Percentiles rank a stretch among this genome's conserved stretches.
Evolutionary conservation across 1,140 invertebrate species (phyloP).

Genomic region (Lucilia sericata): DNA sequence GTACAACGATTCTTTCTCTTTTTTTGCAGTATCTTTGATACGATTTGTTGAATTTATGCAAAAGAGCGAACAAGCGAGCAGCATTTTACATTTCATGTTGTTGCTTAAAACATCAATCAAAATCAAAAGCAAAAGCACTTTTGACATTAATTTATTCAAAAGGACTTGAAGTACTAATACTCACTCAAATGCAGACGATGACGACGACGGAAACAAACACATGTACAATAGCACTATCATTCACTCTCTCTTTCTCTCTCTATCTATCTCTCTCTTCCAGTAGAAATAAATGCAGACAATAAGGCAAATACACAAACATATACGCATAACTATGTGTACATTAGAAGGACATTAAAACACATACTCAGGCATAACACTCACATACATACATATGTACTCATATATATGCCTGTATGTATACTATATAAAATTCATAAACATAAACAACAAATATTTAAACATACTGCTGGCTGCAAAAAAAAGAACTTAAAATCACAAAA

Average conservation of each 20-base stretch:
- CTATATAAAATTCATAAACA: too few species aligned
- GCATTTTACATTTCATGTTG: conserved; percentile 43
- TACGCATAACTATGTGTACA: neutral
- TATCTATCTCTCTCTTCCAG: neutral
- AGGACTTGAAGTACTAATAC: conserved; percentile 61
- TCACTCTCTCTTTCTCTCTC: neutral
- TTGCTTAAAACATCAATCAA: conserved; percentile 65
- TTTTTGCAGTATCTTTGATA: neutral
- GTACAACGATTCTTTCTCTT: neutral
- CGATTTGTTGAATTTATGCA: neutral
- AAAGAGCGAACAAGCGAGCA: neutral
- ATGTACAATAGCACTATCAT: neutral
- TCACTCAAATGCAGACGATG: conserved; percentile 44
- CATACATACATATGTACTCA: too few species aligned
- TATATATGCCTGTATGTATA: too few species aligned
- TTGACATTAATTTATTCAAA: conserved; percentile 68
- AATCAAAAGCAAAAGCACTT: conserved; percentile 67
- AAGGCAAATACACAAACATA: neutral
- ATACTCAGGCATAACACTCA: too few species aligned
- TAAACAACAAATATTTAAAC: too few species aligned
- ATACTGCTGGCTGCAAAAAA: too few species aligned
- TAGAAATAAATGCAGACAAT: neutral
- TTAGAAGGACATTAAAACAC: too few species aligned
- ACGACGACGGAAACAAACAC: conserved; percentile 7
- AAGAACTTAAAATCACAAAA: too few species aligned